Evolutionary conservation across 1,140 invertebrate species (phyloP), one percentile per base, ranked within the genome.

Genomic region (Drosophila truncata): DNA sequence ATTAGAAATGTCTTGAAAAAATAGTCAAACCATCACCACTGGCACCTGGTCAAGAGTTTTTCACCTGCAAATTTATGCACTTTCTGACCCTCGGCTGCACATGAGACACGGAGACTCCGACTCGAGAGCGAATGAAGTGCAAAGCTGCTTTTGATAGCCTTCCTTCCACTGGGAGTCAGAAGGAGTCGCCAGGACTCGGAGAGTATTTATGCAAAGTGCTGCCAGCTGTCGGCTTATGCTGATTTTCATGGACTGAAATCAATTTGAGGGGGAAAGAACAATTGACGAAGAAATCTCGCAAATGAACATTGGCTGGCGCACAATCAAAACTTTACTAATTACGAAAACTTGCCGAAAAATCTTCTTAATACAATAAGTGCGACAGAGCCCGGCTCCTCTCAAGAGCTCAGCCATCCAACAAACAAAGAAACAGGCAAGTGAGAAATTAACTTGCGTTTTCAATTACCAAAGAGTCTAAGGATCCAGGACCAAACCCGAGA

Each of bases 291-390:
- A 59, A 73, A 75, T 74, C 67, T 75, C 42, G 66, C 52, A 72
- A 81, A 82, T 72, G 76, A 81, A 90, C 64, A 76, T 77, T 73
- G 46, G 57, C 64, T 63, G 54, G 71, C 58, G 72, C 58, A 84
- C 84, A 88, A 90, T 85, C 81, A 90, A 90, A 90, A 90, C 85
- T 90, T 90, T 90, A 85, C 85, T 90, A 90, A 90, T 90, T 90
- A 90, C 82, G 74, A 69, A 90, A 90, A 90, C 85, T 90, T 90
- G 85, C 74, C 82, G 76, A 90, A 82, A 90, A 90, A 90, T 90
- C 86, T 82, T 80, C 78, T 79, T 90, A 90, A 90, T 90, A 82
- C 82, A 90, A 90, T 85, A 71, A 85, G 65, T 90, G 85, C 81
- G 81, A 78, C 73, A 84, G 49, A 75, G 70, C 41, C 35, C 50